Base-by-base conservation (phyloP, 2,797 vertebrate species). In the Parambassis ranga region DNA sequence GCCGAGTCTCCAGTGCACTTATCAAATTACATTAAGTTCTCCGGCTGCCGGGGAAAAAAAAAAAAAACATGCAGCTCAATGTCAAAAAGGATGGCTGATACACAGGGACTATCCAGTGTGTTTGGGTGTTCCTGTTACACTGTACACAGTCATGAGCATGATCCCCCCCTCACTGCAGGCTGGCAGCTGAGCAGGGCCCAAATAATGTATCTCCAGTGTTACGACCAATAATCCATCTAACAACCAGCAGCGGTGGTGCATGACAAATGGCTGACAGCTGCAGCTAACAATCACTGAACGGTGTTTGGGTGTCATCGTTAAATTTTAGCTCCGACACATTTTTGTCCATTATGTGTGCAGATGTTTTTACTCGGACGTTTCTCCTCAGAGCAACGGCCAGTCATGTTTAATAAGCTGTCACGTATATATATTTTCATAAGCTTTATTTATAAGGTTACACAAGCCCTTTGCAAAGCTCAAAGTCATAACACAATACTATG, bases 21-120 rank as follows among this genome's bases (percentile, higher is more conserved):
- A 79, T 87, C 79, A 60, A 36, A 50, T 90, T 88, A 85, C 86
- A 87, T 67, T 44, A 57, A 70, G 46, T 80, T 81, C 53, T 80
- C 5, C n/a, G n/a, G 62, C 41, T 59, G 66, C 46, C 4, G n/a
- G 23, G 20, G 14, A n/a, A 42, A 62, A 56, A 58, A 32, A 52
- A n/a, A 42, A 62, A 56, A 58, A 32, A 52, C 36, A 67, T 8
- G 33, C 5, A 30, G 35, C 28, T 10, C 24, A 15, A 15, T 32
- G 39, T 57, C 18, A 41, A 7, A 57, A 20, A 38, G 59, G 46
- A 13, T 20, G 5, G 6, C 10, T 14, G 49, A 39, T 2, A 35
- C 53, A 46, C 42, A 3, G 39, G 10, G 39, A 32, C 35, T 65
- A 58, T 15, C 31, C 5, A 9, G 26, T 23, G 47, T 50, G 62